Evolutionary conservation across 2,888 invertebrate species (phyloP).

Genomic region (Panorpa germanica): DNA sequence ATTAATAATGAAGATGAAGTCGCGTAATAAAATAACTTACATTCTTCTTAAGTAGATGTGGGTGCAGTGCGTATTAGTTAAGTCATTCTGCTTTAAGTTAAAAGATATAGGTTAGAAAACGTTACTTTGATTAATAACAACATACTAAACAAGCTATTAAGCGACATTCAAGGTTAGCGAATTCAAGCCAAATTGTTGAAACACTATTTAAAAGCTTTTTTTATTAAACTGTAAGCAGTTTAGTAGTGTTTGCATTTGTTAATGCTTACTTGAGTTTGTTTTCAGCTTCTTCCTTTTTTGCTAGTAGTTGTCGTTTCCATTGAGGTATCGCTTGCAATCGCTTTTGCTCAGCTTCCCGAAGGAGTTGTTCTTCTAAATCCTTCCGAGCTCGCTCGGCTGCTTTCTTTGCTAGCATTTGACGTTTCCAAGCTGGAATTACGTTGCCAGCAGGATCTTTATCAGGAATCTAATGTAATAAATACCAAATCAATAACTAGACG

Average conservation of each 20-base stretch:
- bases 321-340: constrained; percentile 75
- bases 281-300: constrained; percentile 61
- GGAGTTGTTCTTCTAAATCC: constrained; percentile 73
- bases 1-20: not conserved
- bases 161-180: too few relatives aligned
- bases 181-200: constrained; percentile 2
- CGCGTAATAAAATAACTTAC: too few relatives aligned
- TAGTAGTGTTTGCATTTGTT: constrained; percentile 6
- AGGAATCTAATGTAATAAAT: constrained; percentile 50
- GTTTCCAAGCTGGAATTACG: constrained; percentile 84
- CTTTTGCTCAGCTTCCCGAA: constrained; percentile 67
- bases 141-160: too few relatives aligned
- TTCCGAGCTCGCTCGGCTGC: constrained; percentile 84
- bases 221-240: too few relatives aligned
- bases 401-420: constrained; percentile 87
- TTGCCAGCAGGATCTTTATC: constrained; percentile 78
- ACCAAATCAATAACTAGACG: not conserved
- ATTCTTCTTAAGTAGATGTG: too few relatives aligned
- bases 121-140: too few relatives aligned
- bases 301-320: constrained; percentile 83
- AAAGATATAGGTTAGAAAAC: too few relatives aligned
- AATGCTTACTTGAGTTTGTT: constrained; percentile 48
- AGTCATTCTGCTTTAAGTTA: too few relatives aligned
- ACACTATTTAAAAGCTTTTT: too few relatives aligned
- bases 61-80: too few relatives aligned